phyloP scores from a whole-genome alignment of 2,888 invertebrate genomes.

The Galeruca laticollis region DNA sequence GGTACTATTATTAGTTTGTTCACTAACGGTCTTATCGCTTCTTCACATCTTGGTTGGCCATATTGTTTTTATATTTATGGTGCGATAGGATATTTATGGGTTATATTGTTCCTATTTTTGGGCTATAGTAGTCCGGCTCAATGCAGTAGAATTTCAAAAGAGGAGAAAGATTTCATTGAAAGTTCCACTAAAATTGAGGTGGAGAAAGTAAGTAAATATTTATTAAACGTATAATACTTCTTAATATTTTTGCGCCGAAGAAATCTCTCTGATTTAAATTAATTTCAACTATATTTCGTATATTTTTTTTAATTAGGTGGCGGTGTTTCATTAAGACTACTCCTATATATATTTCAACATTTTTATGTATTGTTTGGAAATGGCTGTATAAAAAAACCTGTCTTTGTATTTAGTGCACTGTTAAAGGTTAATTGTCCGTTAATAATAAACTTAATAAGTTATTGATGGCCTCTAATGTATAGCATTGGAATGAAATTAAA shows the following conservation, averaged over 20 bases:
- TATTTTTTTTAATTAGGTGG: no score
- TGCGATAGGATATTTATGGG: conserved; percentile 71
- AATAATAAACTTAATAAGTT: no score
- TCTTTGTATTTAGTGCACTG: no score
- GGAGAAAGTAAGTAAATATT: conserved; percentile 20
- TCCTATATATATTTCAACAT: no score
- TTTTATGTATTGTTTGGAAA: no score
- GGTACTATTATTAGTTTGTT: conserved; percentile 81
- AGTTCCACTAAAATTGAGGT: conserved; percentile 26
- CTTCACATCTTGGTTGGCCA: conserved; percentile 78
- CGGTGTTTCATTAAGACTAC: no score
- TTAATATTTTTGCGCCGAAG: background rate
- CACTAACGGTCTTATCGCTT: conserved; percentile 77
- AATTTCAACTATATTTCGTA: no score
- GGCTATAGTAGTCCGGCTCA: conserved; percentile 76
- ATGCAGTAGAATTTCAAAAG: conserved; percentile 71
- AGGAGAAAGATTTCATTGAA: conserved; percentile 68
- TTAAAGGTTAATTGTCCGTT: no score
- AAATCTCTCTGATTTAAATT: no score
- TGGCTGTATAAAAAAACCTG: no score
- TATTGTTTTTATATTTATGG: conserved; percentile 81
- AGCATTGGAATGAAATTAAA: no score
- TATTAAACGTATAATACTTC: background rate
- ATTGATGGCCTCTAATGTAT: no score
- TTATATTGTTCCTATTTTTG: conserved; percentile 70